Percentiles rank a stretch among this genome's conserved stretches.
These are phyloP conservation scores for Stenchaetothrips biformis DNA, from an alignment of 2,888 invertebrate species.

Conservation along the genomic window DNA sequence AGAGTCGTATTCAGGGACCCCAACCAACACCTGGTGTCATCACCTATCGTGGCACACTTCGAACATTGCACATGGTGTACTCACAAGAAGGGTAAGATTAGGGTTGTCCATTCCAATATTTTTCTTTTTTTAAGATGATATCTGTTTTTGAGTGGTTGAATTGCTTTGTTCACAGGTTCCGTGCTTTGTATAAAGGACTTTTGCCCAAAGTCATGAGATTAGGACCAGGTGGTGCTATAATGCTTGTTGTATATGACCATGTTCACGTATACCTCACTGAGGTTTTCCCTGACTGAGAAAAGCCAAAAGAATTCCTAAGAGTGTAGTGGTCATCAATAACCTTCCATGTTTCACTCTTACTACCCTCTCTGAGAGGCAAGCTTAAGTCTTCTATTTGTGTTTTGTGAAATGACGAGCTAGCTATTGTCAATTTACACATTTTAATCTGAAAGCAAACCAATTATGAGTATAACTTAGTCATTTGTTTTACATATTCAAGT, in stretches of 20 bases:
- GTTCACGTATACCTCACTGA: constrained; percentile 67
- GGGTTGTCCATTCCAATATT: constrained; percentile 3
- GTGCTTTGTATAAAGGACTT: constrained; percentile 86
- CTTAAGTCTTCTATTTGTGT: too few relatives aligned
- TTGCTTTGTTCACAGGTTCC: constrained; percentile 57
- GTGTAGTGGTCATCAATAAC: too few relatives aligned
- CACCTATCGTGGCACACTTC: constrained; percentile 73
- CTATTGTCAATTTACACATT: too few relatives aligned
- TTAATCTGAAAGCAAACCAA: too few relatives aligned
- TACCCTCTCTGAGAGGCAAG: too few relatives aligned
- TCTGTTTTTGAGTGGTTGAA: constrained; percentile 29
- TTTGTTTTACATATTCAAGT: too few relatives aligned
- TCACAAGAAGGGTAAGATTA: constrained; percentile 77
- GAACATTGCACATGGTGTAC: constrained; percentile 68
- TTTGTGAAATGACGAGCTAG: too few relatives aligned
- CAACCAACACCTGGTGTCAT: constrained; percentile 67
- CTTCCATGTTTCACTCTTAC: too few relatives aligned
- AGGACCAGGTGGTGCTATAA: constrained; percentile 92
- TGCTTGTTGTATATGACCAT: constrained; percentile 89
- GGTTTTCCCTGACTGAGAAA: constrained; percentile 42
- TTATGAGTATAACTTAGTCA: too few relatives aligned
- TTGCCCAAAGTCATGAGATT: constrained; percentile 84
- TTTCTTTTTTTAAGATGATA: constrained; percentile 30
- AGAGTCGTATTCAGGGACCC: constrained; percentile 91
- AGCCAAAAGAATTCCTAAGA: too few relatives aligned